Evolutionary conservation across 1,140 invertebrate species (phyloP), one percentile per base, ranked within the genome.

Genomic region (Pseudomyrmex flavicornis): DNA sequence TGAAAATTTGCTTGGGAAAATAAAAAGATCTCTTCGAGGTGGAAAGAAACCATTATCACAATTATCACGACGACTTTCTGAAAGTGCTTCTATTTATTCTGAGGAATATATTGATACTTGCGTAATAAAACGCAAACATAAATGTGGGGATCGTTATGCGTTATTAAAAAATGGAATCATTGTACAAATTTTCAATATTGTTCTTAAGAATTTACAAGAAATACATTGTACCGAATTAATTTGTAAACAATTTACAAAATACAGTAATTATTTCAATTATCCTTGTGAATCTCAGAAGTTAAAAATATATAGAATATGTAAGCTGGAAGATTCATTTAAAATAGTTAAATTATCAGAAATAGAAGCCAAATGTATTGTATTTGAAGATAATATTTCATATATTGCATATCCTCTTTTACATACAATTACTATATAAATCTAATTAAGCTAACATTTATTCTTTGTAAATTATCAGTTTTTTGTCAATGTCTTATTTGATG

Each of bases 121-220:
- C 10, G 10, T 17, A 17, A 17, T 50, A 50, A 50, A 50, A 50
- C 48, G 48, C 10, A 7, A 50, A 50, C 48, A 50, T 50, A 17
- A 50, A 50, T 22, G 22, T 22, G 22, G 66, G 52, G 17, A 17
- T 52, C 4, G 48, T 69, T 69, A 69, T 26, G 66, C 20, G 13
- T 69, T 69, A 2, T 52, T 69, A 69, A 69, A 69, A 48, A 54
- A 15, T 52, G 48, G 48, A 26, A 69, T 15, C 0, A n/a, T 69
- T 69, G 46, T 69, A 52, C 48, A 69, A 69, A 69, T 69, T 69
- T 54, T 52, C 0, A 66, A 66, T 66, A 66, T 66, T 66, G 10
- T 66, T 48, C n/a, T 65, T n/a, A 17, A 48, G 0, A 69, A 54
- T 26, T 52, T 0, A 54, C 66, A 69, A 69, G 13, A 69, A 15